Percentiles rank a stretch among this genome's conserved stretches.
Conservation (phyloP, 2,888 invertebrate genomes). For the Agriopis aurantiaria region DNA sequence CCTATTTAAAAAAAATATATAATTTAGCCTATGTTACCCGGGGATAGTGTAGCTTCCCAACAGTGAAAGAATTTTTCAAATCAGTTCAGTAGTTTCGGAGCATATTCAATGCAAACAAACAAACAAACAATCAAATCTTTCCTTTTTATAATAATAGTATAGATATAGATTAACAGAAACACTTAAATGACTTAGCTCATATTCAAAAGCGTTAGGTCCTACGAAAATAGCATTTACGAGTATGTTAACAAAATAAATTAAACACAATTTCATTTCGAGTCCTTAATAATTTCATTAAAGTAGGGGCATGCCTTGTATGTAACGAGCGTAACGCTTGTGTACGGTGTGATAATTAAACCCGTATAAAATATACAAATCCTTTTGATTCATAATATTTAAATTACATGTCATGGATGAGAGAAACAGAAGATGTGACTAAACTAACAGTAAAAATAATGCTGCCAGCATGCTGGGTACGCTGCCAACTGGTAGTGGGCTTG, state of each 20-base stretch:
- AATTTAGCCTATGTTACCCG: too few species aligned
- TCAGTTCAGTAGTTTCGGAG: too few species aligned
- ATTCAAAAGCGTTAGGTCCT: not conserved
- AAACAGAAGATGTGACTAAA: not conserved
- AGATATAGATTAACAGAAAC: too few species aligned
- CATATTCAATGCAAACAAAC: too few species aligned
- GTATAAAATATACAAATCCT: constrained; percentile 23
- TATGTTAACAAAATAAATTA: not conserved
- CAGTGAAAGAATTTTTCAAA: too few species aligned
- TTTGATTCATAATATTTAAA: constrained; percentile 31
- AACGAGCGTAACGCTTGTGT: constrained; percentile 5
- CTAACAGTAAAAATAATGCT: not conserved
- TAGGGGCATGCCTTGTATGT: not conserved
- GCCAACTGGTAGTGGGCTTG: too few species aligned
- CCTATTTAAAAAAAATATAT: too few species aligned
- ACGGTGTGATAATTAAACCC: constrained; percentile 28
- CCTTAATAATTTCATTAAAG: constrained; percentile 23
- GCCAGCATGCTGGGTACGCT: too few species aligned
- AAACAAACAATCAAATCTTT: too few species aligned
- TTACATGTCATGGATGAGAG: constrained; percentile 19
- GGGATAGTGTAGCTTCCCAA: too few species aligned
- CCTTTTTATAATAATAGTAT: too few species aligned
- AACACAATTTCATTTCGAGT: constrained; percentile 3
- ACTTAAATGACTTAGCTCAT: too few species aligned
- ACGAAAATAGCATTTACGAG: not conserved